Evolutionary conservation across 1,140 invertebrate species (phyloP).

Genomic region (Achroia grisella): DNA sequence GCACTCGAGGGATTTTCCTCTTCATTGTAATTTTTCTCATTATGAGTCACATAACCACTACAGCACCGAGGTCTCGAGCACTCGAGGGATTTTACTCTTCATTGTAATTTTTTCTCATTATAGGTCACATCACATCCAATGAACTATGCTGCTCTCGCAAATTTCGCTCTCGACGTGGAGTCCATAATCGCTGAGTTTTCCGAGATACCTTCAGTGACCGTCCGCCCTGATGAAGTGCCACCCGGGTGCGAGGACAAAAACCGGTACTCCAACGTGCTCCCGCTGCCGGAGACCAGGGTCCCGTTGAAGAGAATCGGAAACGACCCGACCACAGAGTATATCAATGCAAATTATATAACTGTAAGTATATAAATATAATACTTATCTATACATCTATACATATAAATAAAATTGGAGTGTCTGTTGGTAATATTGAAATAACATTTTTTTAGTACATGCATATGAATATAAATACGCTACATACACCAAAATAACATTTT

Average conservation of each 20-base stretch:
- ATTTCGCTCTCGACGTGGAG: conserved; percentile 82
- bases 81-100: too few relatives aligned
- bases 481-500: too few relatives aligned
- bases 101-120: conserved; percentile 10
- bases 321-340: conserved; percentile 88
- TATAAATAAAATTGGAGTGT: too few relatives aligned
- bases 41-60: too few relatives aligned
- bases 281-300: conserved; percentile 91
- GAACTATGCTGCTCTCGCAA: conserved; percentile 83
- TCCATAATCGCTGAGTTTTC: conserved; percentile 85
- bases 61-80: too few relatives aligned
- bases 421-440: too few relatives aligned
- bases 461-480: too few relatives aligned
- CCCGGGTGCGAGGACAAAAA: conserved; percentile 92
- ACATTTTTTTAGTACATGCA: too few relatives aligned
- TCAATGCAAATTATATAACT: conserved; percentile 93
- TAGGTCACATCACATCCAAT: conserved; percentile 83
- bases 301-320: conserved; percentile 79
- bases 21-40: too few relatives aligned
- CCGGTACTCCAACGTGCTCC: conserved; percentile 94
- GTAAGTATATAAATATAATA: conserved; percentile 77
- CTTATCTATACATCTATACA: too few relatives aligned
- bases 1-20: too few relatives aligned
- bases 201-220: conserved; percentile 84
- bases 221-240: conserved; percentile 87